These are phyloP conservation scores for Drosophila paucipuncta DNA, from an alignment of 2,888 invertebrate species.

Conservation along the genomic window DNA sequence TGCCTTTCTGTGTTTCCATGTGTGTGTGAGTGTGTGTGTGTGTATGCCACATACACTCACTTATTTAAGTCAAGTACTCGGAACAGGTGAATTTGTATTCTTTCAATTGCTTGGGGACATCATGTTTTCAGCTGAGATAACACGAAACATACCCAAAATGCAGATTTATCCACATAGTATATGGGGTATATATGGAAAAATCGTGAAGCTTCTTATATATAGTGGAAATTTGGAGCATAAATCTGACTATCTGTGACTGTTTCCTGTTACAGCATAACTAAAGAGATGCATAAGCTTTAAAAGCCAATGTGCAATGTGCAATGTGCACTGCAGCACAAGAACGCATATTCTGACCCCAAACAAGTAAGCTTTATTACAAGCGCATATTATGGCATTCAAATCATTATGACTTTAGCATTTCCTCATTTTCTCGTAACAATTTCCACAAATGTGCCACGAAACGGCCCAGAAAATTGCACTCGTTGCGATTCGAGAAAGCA, in stretches of 20 bases:
- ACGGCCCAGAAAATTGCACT: conserved; percentile 59
- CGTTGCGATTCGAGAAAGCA: conserved; percentile 10
- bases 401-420: conserved; percentile 65
- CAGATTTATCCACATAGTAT: background rate
- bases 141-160: background rate
- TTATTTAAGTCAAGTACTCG: conserved; percentile 37
- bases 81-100: conserved; percentile 55
- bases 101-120: conserved; percentile 38
- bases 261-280: conserved; percentile 1
- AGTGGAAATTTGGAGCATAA: conserved; percentile 18
- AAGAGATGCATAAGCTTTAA: conserved; percentile 4
- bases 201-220: background rate
- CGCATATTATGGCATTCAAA: conserved; percentile 64
- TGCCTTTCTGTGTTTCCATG: background rate
- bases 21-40: background rate
- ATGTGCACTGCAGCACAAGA: background rate
- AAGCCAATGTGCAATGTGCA: background rate
- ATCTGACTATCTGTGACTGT: conserved; percentile 34
- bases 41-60: background rate
- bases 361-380: conserved; percentile 33
- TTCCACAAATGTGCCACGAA: conserved; percentile 60
- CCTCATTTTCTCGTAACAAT: conserved; percentile 58
- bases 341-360: conserved; percentile 6
- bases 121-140: conserved; percentile 17
- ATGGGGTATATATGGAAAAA: background rate